A percentile compares a stretch with the other conserved stretches of the same genome.
These are phyloP conservation scores for Plodia interpunctella DNA, from an alignment of 1,140 invertebrate genomes.

Conservation along the genomic window DNA sequence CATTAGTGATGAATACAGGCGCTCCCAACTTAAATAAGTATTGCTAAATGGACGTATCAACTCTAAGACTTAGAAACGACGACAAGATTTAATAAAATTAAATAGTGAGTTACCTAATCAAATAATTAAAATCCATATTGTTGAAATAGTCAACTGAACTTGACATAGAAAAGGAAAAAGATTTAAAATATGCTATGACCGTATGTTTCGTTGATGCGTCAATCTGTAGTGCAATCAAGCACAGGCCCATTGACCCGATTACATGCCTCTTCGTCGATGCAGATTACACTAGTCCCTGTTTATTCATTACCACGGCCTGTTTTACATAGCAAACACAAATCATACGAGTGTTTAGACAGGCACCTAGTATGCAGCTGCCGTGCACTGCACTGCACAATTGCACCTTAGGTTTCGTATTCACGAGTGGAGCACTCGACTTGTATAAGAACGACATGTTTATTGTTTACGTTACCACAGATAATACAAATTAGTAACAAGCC, in stretches of 20 bases:
- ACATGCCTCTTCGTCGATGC: background rate
- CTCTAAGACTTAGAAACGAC: too few species aligned
- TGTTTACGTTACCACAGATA: background rate
- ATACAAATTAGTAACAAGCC: too few species aligned
- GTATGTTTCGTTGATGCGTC: background rate
- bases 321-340: conserved; percentile 7
- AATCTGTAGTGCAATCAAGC: conserved; percentile 5
- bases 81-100: too few species aligned
- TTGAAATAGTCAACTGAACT: too few species aligned
- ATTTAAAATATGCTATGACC: background rate
- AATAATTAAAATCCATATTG: too few species aligned
- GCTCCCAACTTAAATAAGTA: too few species aligned
- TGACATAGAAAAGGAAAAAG: background rate
- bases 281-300: conserved; percentile 3
- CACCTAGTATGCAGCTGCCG: background rate
- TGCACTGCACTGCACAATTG: background rate
- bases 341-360: background rate
- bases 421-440: background rate
- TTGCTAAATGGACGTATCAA: too few species aligned
- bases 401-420: background rate
- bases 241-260: conserved; percentile 5
- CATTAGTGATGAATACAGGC: too few species aligned
- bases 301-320: conserved; percentile 1
- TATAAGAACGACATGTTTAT: background rate
- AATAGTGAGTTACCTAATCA: too few species aligned